Conservation (phyloP, 2,888 invertebrate genomes). For the Escarpia spicata region DNA sequence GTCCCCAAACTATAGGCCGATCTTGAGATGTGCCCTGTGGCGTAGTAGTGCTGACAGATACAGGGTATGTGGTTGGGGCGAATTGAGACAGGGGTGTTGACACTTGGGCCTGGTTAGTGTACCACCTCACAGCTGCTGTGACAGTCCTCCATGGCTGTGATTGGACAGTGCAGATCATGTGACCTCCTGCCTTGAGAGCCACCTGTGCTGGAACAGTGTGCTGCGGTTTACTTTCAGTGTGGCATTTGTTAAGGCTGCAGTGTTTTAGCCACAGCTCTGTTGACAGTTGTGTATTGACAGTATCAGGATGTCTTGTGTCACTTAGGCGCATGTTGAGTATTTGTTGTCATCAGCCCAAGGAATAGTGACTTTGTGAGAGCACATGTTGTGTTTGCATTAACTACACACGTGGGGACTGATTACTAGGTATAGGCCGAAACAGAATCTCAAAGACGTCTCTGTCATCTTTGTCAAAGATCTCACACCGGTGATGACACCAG, state of each 20-base stretch:
- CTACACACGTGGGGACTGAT: background rate
- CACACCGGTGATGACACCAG: background rate
- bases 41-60: background rate
- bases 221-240: background rate
- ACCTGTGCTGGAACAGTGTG: background rate
- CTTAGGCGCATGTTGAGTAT: background rate
- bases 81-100: background rate
- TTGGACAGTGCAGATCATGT: background rate
- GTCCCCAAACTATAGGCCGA: background rate
- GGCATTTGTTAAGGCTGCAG: background rate
- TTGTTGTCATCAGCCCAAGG: background rate
- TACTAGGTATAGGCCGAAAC: background rate
- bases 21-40: background rate
- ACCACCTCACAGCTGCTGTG: background rate
- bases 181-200: background rate
- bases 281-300: background rate
- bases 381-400: background rate
- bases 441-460: background rate
- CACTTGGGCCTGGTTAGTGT: background rate
- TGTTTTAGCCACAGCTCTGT: background rate
- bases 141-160: background rate
- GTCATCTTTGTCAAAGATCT: background rate
- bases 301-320: background rate
- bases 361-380: background rate
- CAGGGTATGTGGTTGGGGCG: slow-evolving; percentile 3